Evolutionary conservation across 2,113 vertebrate genomes (phyloP), one percentile per base, ranked within the genome.

Genomic region (Oncorhynchus mykiss): DNA sequence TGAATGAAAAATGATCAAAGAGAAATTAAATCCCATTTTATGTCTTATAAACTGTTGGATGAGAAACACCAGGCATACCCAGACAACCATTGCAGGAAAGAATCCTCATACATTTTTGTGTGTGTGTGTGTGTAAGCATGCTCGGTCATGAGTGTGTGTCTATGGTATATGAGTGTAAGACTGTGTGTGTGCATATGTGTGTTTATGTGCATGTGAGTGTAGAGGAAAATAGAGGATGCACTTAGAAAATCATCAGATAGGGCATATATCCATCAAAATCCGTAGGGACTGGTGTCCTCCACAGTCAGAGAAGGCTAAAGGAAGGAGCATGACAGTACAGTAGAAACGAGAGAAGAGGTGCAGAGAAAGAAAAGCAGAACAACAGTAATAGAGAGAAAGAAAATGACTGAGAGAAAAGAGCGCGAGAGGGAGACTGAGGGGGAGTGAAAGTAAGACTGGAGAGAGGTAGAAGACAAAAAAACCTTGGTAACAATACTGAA

Each of bases 21-120:
- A 9, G 62, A 79, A 78, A 78, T 83, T 2, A 84, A 81, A 88
- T 77, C 67, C 62, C 49, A 76, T 82, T 34, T 1, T 39, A 39
- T 8, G 34, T 39, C 39, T 31, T 18, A 14, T 68, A 80, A 62
- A 79, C 83, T 71, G 66, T 82, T 87, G 76, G 73, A 72, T 78
- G 67, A 70, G 69, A 79, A 84, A 49, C 78, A 48, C 72, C 74
- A 76, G 82, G 65, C 45, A 27, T 25, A 60, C 66, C 77, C 73
- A 72, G 74, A 78, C 79, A 83, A 65, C 34, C 20, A 25, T 29
- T 9, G 9, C 78, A 68, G 11, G 5, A 20, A 70, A 39, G 20
- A 48, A 39, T 64, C 14, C 49, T 22, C 27, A 48, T 20, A 74
- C 69, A 25, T 67, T 16, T 18, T 16, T 69, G 70, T 39, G 75